Base-by-base conservation (phyloP, 2,797 vertebrate genomes). In the Sorex maritimensis region DNA sequence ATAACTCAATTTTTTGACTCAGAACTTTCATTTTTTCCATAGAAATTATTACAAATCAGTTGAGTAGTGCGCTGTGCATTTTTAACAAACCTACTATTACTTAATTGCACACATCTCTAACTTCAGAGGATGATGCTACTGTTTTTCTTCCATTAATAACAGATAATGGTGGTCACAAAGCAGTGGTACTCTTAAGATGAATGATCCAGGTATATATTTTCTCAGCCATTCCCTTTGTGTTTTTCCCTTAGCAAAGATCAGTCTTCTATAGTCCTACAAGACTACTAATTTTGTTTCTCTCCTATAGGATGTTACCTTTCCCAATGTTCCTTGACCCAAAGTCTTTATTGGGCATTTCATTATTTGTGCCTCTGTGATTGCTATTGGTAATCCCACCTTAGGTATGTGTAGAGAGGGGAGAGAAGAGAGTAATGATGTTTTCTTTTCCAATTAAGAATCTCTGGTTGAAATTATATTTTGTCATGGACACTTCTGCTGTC, bases 131-230 rank as follows among this genome's bases (percentile, higher is more conserved):
- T 49, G 49, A 93, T 49, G 71, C 86, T 79, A 41, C 44, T 61
- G 26, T 93, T 84, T 91, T 34, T 73, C 34, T 21, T 88, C 44
- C 24, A 74, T 90, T 79, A 88, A 41, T 88, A 88, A 91, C 68
- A 78, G 86, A 83, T 80, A 80, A 80, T 0, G 15, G 65, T 13
- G 11, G 61, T 34, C 46, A 72, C 7, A 63, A 93, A 74, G 28
- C 52, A 84, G n/a, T 74, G 73, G 65, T 61, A 88, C 44, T 58
- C 52, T 86, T 67, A 71, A 89, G 78, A 49, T 7, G 26, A 71
- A 68, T 52, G 41, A 44, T 23, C 61, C 11, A 15, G 1, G 21
- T 8, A 72, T 63, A 34, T 30, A 46, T 79, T 73, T 68, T 81
- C 63, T 93, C 55, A 58, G 77, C 80, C 80, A 86, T 93, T 88